Evolutionary conservation across 2,888 invertebrate species (phyloP).

Genomic region (Cylindroiulus punctatus): DNA sequence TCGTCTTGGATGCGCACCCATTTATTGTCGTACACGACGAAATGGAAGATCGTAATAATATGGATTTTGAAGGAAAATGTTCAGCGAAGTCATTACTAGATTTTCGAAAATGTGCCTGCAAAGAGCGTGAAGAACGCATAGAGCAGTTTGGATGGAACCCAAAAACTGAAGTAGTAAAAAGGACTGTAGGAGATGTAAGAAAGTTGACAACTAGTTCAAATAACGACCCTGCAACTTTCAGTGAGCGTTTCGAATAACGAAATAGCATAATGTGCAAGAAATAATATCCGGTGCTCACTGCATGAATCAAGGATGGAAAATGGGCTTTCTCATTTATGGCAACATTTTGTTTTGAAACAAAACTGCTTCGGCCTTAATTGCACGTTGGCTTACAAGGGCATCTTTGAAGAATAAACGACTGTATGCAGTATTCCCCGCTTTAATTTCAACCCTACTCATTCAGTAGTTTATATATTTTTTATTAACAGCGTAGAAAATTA

Average conservation of each 20-base stretch:
- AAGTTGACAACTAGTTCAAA: background rate
- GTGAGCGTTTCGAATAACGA: background rate
- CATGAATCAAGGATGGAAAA: background rate
- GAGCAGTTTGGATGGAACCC: background rate
- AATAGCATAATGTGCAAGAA: background rate
- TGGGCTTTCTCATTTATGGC: background rate
- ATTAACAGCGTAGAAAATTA: too few relatives aligned
- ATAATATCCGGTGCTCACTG: background rate
- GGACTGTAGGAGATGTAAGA: background rate
- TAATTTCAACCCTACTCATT: too few relatives aligned
- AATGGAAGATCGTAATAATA: background rate
- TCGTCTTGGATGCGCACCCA: background rate
- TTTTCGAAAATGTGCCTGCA: conserved; percentile 2
- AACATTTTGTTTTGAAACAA: background rate
- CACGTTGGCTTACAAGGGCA: too few relatives aligned
- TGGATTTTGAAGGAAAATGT: background rate
- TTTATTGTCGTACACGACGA: background rate
- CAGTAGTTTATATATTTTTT: too few relatives aligned
- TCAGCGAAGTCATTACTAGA: background rate
- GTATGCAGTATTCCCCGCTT: too few relatives aligned
- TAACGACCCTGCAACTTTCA: background rate
- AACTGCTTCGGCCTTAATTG: background rate
- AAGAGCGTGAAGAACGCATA: conserved; percentile 15
- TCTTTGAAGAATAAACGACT: too few relatives aligned
- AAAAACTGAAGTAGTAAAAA: background rate